Evolutionary conservation across 2,888 invertebrate species (phyloP), one percentile per base, ranked within the genome.

Genomic region (Eudasyphora cyanicolor): DNA sequence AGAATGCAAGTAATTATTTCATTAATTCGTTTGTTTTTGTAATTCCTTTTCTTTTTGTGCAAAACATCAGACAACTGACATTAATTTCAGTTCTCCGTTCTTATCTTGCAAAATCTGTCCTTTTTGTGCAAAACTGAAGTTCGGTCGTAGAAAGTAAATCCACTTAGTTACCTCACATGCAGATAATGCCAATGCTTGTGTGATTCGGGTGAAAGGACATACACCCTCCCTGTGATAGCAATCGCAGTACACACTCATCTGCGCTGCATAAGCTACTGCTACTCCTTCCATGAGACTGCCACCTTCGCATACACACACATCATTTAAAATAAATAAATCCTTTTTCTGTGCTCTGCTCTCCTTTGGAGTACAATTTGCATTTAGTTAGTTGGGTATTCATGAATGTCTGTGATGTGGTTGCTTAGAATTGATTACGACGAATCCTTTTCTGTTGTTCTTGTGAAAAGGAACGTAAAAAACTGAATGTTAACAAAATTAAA

Each of bases 331-430:
- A 67, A 67, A 67, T 67, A 67, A 67, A 67, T 67, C 42, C 67
- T 42, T 38, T 67, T 67, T 67, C 2, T 6, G 6, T 71, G 14
- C 21, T 24, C 17, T 35, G 27, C 29, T 51, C 32, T 51, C 21
- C 24, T 73, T 35, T 57, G 24, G 14, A 73, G 14, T 21, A 57
- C 35, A 38, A 73, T 38, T 71, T 71, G 71, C 54, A 19, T 70
- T 54, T 54, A 70, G 60, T 57, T 64, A 32, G 32, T 54, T 38
- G 32, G 17, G 19, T 49, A 42, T 38, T 49, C 38, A 71, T 80
- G 45, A 69, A 76, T 80, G 86, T 86, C 86, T 87, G 86, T 86
- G 86, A 87, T 86, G 87, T 87, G 87, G 86, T 87, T 86, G 84
- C 86, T 87, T 86, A 86, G 86, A 86, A 86, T 86, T 84, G 83